phyloP scores from a whole-genome alignment of 2,888 invertebrate species.

The Hipparchia semele region DNA sequence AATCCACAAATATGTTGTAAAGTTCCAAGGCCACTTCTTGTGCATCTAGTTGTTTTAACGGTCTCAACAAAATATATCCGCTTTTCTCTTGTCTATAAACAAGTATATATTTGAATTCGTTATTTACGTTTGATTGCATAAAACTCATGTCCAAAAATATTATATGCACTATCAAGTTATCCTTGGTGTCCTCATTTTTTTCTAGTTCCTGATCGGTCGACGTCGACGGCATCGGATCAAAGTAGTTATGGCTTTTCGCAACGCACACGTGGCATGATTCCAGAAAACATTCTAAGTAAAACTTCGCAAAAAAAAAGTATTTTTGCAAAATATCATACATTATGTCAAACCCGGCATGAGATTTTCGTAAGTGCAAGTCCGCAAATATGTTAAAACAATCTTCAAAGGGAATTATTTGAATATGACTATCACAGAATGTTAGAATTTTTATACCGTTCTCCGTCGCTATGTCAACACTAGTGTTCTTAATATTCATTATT shows the following conservation, averaged over 20 bases:
- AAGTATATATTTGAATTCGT: slow-evolving; percentile 20
- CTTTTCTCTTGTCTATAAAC: slow-evolving; percentile 28
- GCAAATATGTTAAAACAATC: slow-evolving; percentile 33
- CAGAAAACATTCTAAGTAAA: slow-evolving; percentile 22
- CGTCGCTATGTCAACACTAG: slow-evolving; percentile 8
- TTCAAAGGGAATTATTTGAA: slow-evolving; percentile 28
- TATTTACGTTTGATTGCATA: not conserved
- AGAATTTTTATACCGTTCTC: slow-evolving; percentile 21
- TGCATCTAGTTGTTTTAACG: slow-evolving; percentile 18
- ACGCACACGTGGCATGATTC: slow-evolving; percentile 19
- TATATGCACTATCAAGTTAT: not conserved
- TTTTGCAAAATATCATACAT: slow-evolving; percentile 13
- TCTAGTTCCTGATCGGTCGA: not conserved
- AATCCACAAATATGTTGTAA: slow-evolving; percentile 35
- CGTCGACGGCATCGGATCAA: not conserved
- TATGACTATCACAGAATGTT: not conserved
- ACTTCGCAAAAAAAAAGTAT: slow-evolving; percentile 5
- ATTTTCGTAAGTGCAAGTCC: slow-evolving; percentile 22
- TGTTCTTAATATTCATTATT: not conserved
- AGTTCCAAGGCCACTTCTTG: slow-evolving; percentile 30
- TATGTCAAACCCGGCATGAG: slow-evolving; percentile 15
- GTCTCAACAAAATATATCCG: slow-evolving; percentile 20
- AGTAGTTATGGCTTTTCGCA: not conserved
- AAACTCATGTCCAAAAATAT: slow-evolving; percentile 2
- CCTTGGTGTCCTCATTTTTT: not conserved